A percentile compares a stretch with the other conserved stretches of the same genome.
phyloP scores from a whole-genome alignment of 2,888 invertebrate species.

The Drosophila stalkeri region DNA sequence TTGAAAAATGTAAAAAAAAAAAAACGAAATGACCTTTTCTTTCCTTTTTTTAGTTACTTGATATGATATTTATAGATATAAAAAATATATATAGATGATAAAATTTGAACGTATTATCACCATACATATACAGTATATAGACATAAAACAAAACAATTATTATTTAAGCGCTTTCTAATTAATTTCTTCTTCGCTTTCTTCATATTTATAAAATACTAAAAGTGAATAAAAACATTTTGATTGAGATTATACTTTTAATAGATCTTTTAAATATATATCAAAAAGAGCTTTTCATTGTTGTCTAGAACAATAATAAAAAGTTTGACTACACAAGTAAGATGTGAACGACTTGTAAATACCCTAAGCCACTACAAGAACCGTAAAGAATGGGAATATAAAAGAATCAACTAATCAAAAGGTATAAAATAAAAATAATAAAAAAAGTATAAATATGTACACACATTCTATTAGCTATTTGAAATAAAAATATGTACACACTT shows the following conservation, averaged over 20 bases:
- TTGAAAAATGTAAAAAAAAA: slow-evolving; percentile 5
- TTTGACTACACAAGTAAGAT: neutral
- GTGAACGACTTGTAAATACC: neutral
- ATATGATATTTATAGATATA: neutral
- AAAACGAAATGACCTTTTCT: neutral
- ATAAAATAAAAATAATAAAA: too few relatives aligned
- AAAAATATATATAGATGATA: neutral
- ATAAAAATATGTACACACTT: too few relatives aligned
- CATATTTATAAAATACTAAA: neutral
- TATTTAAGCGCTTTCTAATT: neutral
- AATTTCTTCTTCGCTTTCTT: neutral
- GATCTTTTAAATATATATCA: neutral
- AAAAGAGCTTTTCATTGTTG: neutral
- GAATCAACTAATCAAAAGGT: too few relatives aligned
- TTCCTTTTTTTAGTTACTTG: neutral
- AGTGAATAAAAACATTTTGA: neutral
- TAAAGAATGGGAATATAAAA: too few relatives aligned
- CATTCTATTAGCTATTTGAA: too few relatives aligned
- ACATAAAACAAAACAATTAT: neutral
- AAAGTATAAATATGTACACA: too few relatives aligned
- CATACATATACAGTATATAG: neutral
- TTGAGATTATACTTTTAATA: neutral
- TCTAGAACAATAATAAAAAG: neutral
- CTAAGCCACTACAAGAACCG: neutral
- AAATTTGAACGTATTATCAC: neutral